Conservation (phyloP, 2,113 vertebrate species). For the Myocastor coypus region DNA sequence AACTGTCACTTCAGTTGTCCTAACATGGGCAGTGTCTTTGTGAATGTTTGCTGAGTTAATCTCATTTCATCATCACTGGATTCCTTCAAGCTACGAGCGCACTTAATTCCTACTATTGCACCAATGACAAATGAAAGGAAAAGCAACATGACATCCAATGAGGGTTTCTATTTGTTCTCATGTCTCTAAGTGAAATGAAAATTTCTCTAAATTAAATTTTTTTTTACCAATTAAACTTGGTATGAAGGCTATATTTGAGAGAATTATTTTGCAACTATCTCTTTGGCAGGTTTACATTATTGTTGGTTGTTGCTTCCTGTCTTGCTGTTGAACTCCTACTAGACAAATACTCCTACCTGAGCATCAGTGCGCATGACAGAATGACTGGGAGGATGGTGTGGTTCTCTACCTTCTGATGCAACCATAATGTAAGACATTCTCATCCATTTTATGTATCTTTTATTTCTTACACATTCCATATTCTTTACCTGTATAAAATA, state of each 20-base stretch:
- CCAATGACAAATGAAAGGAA: neutral
- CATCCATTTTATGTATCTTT: neutral
- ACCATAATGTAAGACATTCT: neutral
- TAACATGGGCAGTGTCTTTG: neutral
- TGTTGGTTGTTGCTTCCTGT: neutral
- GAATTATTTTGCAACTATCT: constrained; percentile 3
- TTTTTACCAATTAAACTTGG: constrained; percentile 15
- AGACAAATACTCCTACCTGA: neutral
- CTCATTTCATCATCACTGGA: constrained; percentile 27
- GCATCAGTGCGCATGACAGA: neutral
- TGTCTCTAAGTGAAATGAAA: constrained; percentile 25
- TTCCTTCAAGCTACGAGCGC: neutral
- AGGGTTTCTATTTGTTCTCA: neutral
- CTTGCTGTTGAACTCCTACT: neutral
- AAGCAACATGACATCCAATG: neutral
- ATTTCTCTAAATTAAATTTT: constrained; percentile 22
- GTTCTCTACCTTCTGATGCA: neutral
- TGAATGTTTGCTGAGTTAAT: constrained; percentile 27
- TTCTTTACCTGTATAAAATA: neutral
- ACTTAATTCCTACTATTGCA: neutral
- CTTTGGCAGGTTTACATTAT: neutral
- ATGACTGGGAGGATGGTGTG: neutral
- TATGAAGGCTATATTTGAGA: neutral
- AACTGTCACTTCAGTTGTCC: neutral
- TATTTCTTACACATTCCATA: neutral